Evolutionary conservation across 2,888 invertebrate species (phyloP).

Genomic region (Lasioglossum villosulum): DNA sequence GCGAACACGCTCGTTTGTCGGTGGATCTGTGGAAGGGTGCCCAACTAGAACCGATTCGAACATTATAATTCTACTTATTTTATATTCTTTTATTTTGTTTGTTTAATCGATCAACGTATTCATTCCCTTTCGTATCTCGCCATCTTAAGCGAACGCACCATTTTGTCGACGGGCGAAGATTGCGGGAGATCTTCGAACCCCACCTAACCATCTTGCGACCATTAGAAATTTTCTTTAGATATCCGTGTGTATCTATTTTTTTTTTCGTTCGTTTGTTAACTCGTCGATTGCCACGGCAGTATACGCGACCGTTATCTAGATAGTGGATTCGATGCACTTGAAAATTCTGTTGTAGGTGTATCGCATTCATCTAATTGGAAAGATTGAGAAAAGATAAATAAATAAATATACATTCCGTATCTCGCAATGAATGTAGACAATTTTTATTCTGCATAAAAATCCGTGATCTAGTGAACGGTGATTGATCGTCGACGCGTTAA

Average conservation of each 20-base stretch:
- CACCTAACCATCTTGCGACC: constrained; percentile 14
- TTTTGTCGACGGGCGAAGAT: constrained; percentile 32
- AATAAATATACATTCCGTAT: no score
- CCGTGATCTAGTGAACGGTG: neutral
- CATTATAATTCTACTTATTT: neutral
- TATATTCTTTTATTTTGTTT: neutral
- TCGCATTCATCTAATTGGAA: no score
- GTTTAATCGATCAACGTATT: neutral
- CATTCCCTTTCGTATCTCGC: constrained; percentile 21
- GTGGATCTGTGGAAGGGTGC: neutral
- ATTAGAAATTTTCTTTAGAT: neutral
- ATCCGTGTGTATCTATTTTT: neutral
- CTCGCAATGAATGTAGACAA: no score
- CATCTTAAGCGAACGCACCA: constrained; percentile 24
- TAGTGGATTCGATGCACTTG: no score
- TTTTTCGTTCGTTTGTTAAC: neutral
- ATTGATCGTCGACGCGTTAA: neutral
- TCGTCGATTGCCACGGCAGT: neutral
- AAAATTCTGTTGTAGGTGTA: no score
- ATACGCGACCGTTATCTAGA: no score
- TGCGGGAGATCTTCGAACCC: constrained; percentile 14
- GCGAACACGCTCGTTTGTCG: neutral
- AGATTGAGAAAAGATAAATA: no score
- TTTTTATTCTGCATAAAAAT: no score
- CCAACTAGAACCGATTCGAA: constrained; percentile 11